These are phyloP conservation scores for Myiagra hebetior DNA, from an alignment of 2,113 vertebrate species.

Conservation along the genomic window DNA sequence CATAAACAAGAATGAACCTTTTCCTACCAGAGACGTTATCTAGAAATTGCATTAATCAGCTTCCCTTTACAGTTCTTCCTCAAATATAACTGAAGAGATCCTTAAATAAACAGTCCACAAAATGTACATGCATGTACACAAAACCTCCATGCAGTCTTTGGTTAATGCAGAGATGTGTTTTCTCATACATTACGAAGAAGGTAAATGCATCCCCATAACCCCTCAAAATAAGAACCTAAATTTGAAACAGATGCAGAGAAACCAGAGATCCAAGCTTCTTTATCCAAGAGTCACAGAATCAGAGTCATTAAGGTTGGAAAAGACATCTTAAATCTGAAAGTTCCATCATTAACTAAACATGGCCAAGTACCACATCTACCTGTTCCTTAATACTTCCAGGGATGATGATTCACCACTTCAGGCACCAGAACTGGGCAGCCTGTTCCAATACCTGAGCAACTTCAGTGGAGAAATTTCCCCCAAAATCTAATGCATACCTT, in stretches of 20 bases:
- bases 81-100: neutral
- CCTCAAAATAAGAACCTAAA: neutral
- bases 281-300: neutral
- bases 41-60: neutral
- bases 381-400: neutral
- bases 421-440: neutral
- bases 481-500: neutral
- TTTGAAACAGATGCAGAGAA: neutral
- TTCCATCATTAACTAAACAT: neutral
- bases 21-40: neutral
- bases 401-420: neutral
- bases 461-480: neutral
- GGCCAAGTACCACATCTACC: neutral
- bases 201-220: neutral
- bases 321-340: neutral
- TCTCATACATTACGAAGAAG: accelerated
- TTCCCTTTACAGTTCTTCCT: neutral
- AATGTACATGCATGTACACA: too few species aligned
- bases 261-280: neutral
- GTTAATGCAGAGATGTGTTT: neutral
- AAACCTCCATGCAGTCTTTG: neutral
- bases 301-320: neutral
- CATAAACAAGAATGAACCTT: neutral
- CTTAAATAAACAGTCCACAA: neutral
- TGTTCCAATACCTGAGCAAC: neutral